Evolutionary conservation across 2,113 vertebrate species (phyloP).

Genomic region (Cercopithecus mona): DNA sequence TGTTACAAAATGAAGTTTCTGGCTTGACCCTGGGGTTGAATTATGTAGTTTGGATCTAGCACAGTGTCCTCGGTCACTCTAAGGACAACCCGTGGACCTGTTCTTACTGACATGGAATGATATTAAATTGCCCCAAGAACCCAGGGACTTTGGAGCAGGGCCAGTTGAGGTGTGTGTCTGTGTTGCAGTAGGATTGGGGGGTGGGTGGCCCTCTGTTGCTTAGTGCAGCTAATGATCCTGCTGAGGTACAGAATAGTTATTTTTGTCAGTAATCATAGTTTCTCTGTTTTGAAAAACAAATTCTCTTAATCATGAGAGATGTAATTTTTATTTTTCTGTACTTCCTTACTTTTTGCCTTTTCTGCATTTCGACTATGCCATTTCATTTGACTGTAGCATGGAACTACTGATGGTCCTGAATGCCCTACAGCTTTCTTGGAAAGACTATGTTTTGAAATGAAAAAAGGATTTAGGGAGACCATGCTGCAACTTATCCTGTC

Average conservation of each 20-base stretch:
- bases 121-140: not conserved
- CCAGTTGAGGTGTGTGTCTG: not conserved
- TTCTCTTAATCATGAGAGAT: not conserved
- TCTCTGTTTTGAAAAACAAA: not conserved
- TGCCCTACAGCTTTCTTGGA: constrained; percentile 96
- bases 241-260: not conserved
- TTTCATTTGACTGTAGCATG: constrained; percentile 87
- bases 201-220: not conserved
- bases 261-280: not conserved
- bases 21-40: not conserved
- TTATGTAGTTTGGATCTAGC: not conserved
- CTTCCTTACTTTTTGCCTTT: not conserved
- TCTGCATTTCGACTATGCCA: not conserved
- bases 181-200: not conserved
- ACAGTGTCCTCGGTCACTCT: not conserved
- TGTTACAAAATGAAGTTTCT: not conserved
- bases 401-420: constrained; percentile 93
- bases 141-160: not conserved
- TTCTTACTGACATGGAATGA: not conserved
- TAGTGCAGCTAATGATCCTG: not conserved
- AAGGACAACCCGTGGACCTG: not conserved
- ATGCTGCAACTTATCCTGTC: constrained; percentile 96
- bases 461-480: constrained; percentile 97
- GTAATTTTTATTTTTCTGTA: not conserved
- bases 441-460: constrained; percentile 98